Evolutionary conservation across 2,888 invertebrate genomes (phyloP), one percentile per base, ranked within the genome.

Genomic region (Apotomis capreana): DNA sequence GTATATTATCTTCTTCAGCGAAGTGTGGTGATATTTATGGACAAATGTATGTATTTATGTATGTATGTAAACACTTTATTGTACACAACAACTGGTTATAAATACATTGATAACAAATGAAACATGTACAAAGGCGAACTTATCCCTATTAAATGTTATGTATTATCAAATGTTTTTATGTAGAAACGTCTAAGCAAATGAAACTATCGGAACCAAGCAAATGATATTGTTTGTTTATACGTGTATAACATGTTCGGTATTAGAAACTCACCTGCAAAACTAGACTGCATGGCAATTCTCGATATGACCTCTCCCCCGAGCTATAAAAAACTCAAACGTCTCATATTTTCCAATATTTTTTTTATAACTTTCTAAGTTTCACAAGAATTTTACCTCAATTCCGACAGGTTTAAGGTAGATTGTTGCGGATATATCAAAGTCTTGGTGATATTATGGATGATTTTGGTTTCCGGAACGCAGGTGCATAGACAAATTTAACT

Each of bases 401-500:
- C 10, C 12, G 12, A 36, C 54, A 12, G 36, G 8, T 4, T 52
- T 58, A 62, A 5, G 52, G 62, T 68, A 57, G 58, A 12, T 51
- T 62, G 49, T 71, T 57, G n/a, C 61, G 2, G 12, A 36, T 2
- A 49, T 13, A 10, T 40, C 12, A 58, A 57, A 57, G 46, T 15
- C 54, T 64, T 67, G 37, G 15, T 57, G 68, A 62, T 71, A 71
- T 62, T 37, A 52, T 61, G 36, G 13, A 52, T 15, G 51, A 44
- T 59, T 63, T 60, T 51, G 46, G 67, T 51, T 61, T 12, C 49
- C 36, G 59, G 37, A 51, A 36, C 70, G 49, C 71, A 71, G 71
- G 71, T 71, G 71, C 71, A 71, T 62, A 46, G 15, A 44, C 5
- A 55, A 63, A 44, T 10, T n/a, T 40, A 26, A 64, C n/a, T 44